Evolutionary conservation across 2,113 vertebrate species (phyloP), one percentile per base, ranked within the genome.

Genomic region (Cathartes aura): DNA sequence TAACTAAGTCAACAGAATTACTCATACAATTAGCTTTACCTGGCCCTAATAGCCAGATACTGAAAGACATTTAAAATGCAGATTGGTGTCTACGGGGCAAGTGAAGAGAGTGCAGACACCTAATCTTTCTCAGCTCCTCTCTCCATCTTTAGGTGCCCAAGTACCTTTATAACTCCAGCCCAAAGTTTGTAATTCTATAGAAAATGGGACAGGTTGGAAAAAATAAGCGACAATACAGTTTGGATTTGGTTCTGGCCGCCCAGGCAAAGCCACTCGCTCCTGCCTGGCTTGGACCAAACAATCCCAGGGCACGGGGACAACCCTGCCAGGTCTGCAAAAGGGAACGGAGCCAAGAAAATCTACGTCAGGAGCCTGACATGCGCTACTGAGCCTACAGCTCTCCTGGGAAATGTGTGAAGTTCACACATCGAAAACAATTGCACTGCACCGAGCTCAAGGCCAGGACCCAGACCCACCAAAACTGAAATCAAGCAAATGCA

Each of bases 1-100:
- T 62, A 90, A 91, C 56, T 64, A 80, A 94, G 53, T 85, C 93
- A 95, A 87, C 78, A 93, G 67, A 80, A 88, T 95, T 82, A 82
- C 84, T 94, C 87, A 90, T 40, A 59, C 45, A 82, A 96, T 93
- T 93, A 95, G 67, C 52, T 91, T 85, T 86, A 87, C 71, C 76
- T 96, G 94, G 74, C 62, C 84, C 55, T 90, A 82, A 84, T 22
- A 91, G 76, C n/a, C 72, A 87, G 43, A 67, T 64, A 74, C 8
- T 29, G 42, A 42, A 85, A 93, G 79, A 45, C 30, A 82, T 75
- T 68, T 50, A 58, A 82, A 70, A 63, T 36, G 58, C 4, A 13
- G 78, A 45, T 47, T 27, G 18, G 26, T 59, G 32, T 42, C 87
- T 59, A 6, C 2, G 2, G 26, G n/a, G 21, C 47, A 76, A 55